Conservation (phyloP, 2,113 vertebrate genomes). For the Columba livia region DNA sequence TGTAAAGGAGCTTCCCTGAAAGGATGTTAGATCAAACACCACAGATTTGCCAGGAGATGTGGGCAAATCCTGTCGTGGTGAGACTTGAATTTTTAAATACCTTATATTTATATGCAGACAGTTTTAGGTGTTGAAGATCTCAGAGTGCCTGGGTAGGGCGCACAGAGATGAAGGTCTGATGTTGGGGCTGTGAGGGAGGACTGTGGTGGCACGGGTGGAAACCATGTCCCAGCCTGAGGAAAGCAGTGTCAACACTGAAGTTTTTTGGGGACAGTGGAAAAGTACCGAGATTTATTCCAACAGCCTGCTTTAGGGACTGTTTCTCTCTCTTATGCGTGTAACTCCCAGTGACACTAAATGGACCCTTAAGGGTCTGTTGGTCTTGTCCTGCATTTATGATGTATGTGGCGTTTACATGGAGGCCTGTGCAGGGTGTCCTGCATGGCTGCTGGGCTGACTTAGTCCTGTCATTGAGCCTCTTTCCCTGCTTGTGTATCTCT, state of each 20-base stretch:
- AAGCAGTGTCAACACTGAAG: not conserved
- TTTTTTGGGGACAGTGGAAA: conserved; percentile 1
- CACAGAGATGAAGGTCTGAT: not conserved
- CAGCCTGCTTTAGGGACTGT: conserved; percentile 28
- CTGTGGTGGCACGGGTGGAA: accelerated
- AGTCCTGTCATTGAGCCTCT: not conserved
- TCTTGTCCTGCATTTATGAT: not conserved
- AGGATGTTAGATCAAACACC: not conserved
- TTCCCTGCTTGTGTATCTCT: not conserved
- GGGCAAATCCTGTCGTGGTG: not conserved
- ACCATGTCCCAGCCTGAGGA: not conserved
- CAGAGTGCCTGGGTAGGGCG: accelerated
- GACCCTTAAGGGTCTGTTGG: not conserved
- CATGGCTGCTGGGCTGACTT: not conserved
- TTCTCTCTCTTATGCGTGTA: conserved; percentile 44
- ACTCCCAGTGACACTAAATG: conserved; percentile 32
- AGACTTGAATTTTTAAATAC: not conserved
- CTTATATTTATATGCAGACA: not conserved
- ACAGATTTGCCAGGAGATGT: not conserved
- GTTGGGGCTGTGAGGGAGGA: accelerated
- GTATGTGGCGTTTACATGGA: not conserved
- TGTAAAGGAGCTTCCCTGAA: not conserved
- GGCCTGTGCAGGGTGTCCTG: not conserved
- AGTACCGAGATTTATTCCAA: conserved; percentile 32
- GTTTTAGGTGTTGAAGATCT: not conserved